Conservation (phyloP, 2,888 invertebrate genomes). For the Adineta ricciae region DNA sequence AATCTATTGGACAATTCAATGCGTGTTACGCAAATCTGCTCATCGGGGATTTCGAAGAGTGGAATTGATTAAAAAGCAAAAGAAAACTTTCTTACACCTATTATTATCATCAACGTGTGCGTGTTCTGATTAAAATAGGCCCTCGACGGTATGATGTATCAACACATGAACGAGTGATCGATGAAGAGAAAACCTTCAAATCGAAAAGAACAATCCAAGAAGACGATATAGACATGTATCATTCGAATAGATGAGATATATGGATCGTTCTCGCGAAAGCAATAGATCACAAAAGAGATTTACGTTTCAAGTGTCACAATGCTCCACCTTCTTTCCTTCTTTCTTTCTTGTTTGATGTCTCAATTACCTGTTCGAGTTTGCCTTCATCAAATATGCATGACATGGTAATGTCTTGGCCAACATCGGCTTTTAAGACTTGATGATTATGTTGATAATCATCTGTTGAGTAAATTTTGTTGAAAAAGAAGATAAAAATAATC, state of each 20-base stretch:
- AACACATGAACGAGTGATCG: background rate
- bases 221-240: background rate
- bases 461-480: background rate
- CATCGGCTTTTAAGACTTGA: background rate
- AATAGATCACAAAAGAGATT: background rate
- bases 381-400: conserved; percentile 1
- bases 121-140: background rate
- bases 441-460: background rate
- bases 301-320: background rate
- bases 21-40: background rate
- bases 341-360: background rate
- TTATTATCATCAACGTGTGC: background rate
- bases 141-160: background rate
- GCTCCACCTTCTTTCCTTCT: background rate
- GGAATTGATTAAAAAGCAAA: background rate
- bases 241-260: background rate
- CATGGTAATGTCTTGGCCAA: background rate
- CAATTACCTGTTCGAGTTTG: conserved; percentile 5
- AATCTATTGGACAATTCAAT: background rate
- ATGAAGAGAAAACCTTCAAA: background rate
- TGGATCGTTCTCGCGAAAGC: background rate
- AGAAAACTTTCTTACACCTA: background rate
- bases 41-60: background rate
- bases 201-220: background rate
- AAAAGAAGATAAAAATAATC: background rate